Base-by-base conservation (phyloP, 2,113 vertebrate species). In the Pseudorectes ferrugineus region DNA sequence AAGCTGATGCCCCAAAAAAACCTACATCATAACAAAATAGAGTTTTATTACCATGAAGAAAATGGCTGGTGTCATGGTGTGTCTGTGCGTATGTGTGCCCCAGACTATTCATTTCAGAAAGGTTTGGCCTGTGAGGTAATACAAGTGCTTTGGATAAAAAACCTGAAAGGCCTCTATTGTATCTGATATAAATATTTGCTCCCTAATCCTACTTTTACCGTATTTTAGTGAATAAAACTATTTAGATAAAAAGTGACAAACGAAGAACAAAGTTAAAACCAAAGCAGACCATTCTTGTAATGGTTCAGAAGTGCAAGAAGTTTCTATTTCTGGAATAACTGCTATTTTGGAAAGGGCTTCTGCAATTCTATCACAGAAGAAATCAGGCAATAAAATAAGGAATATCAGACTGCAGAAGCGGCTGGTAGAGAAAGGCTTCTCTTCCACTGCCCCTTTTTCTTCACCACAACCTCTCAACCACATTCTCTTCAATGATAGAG, bases 401-500 rank as follows among this genome's bases (percentile, higher is more conserved):
- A 83, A 57, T 40, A 87, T 92, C 61, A 67, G 51, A 82, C 72
- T 78, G 79, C 74, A 96, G 84, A 93, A 90, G 51, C 88, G 36
- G 21, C 12, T 94, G 87, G 70, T 36, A 67, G 29, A 83, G 16
- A 71, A 24, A 68, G 9, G 25, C 45, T 54, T 57, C 43, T 95
- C 68, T 89, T 54, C 59, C 42, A 46, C 10, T 0, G 2, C 6
- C 5, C 13, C 5, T 83, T 82, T 72, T 92, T 57, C 54, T 85
- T 87, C 71, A 76, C 29, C 2, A 5, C 73, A 65, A 26, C 24
- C 48, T 82, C 86, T 83, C 72, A 87, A 86, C 17, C 70, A 88
- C 87, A 89, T 90, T 96, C 91, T 96, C 73, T 97, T 87, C 92
- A 96, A 87, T 26, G 72, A 89, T 26, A 95, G 89, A 95, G 76